Percentiles rank a stretch among this genome's conserved stretches.
Evolutionary conservation across 2,113 vertebrate species (phyloP).

Genomic region (Hippocampus barbouri): DNA sequence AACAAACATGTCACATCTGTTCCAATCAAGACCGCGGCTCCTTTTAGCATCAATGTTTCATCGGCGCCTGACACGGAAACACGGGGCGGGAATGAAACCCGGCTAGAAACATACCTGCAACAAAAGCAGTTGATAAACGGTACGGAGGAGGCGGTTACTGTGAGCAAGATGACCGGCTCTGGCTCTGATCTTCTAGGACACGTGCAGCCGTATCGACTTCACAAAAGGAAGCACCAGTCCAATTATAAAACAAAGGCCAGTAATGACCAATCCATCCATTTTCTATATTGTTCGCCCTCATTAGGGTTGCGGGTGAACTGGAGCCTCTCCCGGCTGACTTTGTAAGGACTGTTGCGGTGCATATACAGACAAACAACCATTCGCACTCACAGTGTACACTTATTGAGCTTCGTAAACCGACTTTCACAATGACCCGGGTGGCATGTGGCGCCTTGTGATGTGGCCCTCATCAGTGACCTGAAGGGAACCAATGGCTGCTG

Average conservation of each 20-base stretch:
- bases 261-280: background rate
- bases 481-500: slow-evolving; percentile 43
- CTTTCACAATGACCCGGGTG: slow-evolving; percentile 46
- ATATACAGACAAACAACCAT: background rate
- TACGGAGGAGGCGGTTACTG: slow-evolving; percentile 18
- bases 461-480: slow-evolving; percentile 43
- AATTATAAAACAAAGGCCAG: background rate
- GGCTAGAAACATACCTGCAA: slow-evolving; percentile 14
- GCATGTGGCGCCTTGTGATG: slow-evolving; percentile 36
- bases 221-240: background rate
- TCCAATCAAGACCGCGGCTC: slow-evolving; percentile 61
- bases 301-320: too few species aligned
- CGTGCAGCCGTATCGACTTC: background rate
- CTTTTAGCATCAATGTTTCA: slow-evolving; percentile 64
- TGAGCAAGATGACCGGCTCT: background rate
- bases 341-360: too few species aligned
- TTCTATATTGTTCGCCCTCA: too few species aligned
- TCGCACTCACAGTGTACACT: background rate
- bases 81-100: slow-evolving; percentile 14
- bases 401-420: background rate
- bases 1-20: slow-evolving; percentile 76
- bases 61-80: slow-evolving; percentile 30
- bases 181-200: background rate
- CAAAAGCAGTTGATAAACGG: slow-evolving; percentile 11
- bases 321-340: too few species aligned